Percentiles rank a stretch among this genome's conserved stretches.
These are phyloP conservation scores for Nemopilema nomurai DNA, from an alignment of 30 jellyfish, hydroid and myxozoan species.

Conservation along the genomic window DNA sequence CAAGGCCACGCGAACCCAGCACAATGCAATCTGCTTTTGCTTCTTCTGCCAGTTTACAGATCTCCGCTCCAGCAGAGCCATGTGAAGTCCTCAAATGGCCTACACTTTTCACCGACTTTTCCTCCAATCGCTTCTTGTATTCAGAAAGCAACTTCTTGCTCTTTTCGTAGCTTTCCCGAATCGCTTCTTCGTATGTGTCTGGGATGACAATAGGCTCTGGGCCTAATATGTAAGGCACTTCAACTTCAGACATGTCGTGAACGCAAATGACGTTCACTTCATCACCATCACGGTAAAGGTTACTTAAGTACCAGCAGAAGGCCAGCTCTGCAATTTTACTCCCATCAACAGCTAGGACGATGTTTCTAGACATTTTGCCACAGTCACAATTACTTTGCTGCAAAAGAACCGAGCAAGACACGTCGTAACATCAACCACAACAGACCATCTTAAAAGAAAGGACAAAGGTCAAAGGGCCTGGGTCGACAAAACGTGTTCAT, in stretches of 20 bases:
- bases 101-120: conserved; percentile 58
- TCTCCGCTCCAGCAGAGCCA: conserved; percentile 81
- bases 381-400: not conserved
- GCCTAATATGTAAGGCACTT: conserved; percentile 69
- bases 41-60: conserved; percentile 73
- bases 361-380: conserved; percentile 52
- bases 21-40: conserved; percentile 66
- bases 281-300: conserved; percentile 69
- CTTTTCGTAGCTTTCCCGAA: conserved; percentile 67
- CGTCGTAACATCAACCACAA: not conserved
- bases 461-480: conserved; percentile 40
- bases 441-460: not conserved
- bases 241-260: conserved; percentile 78
- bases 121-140: conserved; percentile 63
- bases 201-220: conserved; percentile 77
- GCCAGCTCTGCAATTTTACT: conserved; percentile 77
- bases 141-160: conserved; percentile 62
- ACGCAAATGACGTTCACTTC: conserved; percentile 66
- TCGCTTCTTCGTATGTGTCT: conserved; percentile 65
- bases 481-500: conserved; percentile 21
- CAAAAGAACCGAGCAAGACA: not conserved
- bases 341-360: conserved; percentile 78
- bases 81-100: conserved; percentile 73
- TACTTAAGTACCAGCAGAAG: conserved; percentile 78
- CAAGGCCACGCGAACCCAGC: conserved; percentile 91